Base-by-base conservation (phyloP, 2,888 invertebrate species). In the Periphyllus acericola region DNA sequence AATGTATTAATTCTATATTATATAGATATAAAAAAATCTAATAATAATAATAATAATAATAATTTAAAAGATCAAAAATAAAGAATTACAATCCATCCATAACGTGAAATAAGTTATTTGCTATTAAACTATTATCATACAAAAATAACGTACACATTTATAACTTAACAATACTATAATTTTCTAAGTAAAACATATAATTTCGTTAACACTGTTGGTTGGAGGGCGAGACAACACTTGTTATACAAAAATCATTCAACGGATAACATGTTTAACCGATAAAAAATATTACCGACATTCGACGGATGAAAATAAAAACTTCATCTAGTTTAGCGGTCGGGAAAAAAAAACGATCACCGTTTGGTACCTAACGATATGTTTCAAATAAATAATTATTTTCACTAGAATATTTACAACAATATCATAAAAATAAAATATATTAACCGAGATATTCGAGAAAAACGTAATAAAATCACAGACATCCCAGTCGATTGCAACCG, bases 321-420 rank as follows among this genome's bases (percentile, higher is more conserved):
- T 60, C 21, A 21, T 60, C 25, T 60, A 60, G 21, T 60, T 25
- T 46, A 14, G 21, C 25, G 60, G 60, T 60, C 60, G 60, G 5
- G 21, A 21, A 60, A 25, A 6, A 6, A 60, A 25, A 6, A 3
- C 25, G 25, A 60, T 60, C 25, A 60, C 60, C 9, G 4, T 60
- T 25, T 60, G 21, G 29, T 71, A n/a, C n/a, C n/a, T n/a, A 11
- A 71, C 17, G 3, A 32, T 29, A 71, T 29, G 17, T 11, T 14
- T 71, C 11, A 29, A 29, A 71, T n/a, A 71, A 71, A 71, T 32
- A 71, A 6, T 66, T 8, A 3, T 66, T 29, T 55, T 55, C 60
- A 25, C 60, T 71, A 29, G 71, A 71, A n/a, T 32, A 71, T 71
- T 71, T 71, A 71, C 71, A 71, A 71, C 17, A 71, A 71, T 29